These are phyloP conservation scores for Mola mola DNA, from an alignment of 2,113 vertebrate genomes.

Conservation along the genomic window DNA sequence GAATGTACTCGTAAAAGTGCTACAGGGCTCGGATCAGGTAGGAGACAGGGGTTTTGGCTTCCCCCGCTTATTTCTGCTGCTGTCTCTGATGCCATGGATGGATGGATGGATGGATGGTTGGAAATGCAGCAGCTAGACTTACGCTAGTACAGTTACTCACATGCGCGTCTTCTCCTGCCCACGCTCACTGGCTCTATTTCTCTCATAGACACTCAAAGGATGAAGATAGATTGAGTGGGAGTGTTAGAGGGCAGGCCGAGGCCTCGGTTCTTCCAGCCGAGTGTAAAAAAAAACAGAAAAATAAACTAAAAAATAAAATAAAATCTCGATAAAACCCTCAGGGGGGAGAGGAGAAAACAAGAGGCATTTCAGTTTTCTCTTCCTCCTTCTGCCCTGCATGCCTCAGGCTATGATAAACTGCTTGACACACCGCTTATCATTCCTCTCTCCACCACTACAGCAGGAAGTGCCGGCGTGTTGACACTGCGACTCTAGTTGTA, in stretches of 20 bases:
- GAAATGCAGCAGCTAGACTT: neutral
- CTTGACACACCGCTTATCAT: constrained; percentile 55
- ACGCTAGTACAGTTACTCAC: constrained; percentile 51
- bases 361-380: constrained; percentile 43
- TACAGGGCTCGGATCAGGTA: constrained; percentile 42
- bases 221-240: constrained; percentile 61
- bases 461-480: neutral
- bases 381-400: constrained; percentile 33
- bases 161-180: constrained; percentile 37
- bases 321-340: constrained; percentile 48
- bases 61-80: constrained; percentile 33
- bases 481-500: constrained; percentile 19
- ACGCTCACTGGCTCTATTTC: constrained; percentile 18
- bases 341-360: constrained; percentile 24
- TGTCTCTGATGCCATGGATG: constrained; percentile 36
- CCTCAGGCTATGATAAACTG: constrained; percentile 62
- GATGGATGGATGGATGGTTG: constrained; percentile 13
- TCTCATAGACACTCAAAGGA: constrained; percentile 18
- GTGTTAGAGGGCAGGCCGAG: constrained; percentile 61
- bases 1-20: constrained; percentile 30
- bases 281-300: constrained; percentile 38
- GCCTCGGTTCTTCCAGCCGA: constrained; percentile 55
- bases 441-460: constrained; percentile 3
- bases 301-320: neutral
- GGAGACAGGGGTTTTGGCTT: constrained; percentile 38